These are phyloP conservation scores for Drosophila seclusa DNA, from an alignment of 2,888 invertebrate species.

Conservation along the genomic window DNA sequence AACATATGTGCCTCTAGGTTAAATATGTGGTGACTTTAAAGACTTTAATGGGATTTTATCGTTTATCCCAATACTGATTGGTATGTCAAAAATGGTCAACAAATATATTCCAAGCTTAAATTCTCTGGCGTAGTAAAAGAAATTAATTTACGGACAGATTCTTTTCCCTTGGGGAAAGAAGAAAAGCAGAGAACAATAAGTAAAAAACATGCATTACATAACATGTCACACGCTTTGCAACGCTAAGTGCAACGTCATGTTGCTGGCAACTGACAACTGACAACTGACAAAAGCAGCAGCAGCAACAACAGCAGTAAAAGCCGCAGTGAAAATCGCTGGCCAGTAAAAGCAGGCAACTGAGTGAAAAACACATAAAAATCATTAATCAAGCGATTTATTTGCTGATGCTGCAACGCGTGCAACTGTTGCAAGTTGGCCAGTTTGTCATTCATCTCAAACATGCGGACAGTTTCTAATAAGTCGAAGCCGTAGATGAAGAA, in stretches of 20 bases:
- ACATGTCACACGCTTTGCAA: conserved; percentile 18
- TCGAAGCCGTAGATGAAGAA: conserved; percentile 1
- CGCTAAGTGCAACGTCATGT: conserved; percentile 47
- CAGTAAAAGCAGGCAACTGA: conserved; percentile 7
- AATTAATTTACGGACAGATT: background rate
- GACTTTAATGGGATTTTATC: background rate
- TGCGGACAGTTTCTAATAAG: conserved; percentile 63
- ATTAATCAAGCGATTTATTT: conserved; percentile 65
- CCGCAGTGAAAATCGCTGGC: conserved; percentile 17
- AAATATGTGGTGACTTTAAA: background rate
- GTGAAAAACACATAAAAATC: conserved; percentile 32
- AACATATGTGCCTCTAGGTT: background rate
- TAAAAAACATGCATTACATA: conserved; percentile 26
- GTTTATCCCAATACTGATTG: background rate
- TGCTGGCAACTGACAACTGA: conserved; percentile 28
- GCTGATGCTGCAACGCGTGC: conserved; percentile 48
- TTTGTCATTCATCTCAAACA: conserved; percentile 32
- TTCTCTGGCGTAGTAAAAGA: background rate
- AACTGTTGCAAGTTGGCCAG: conserved; percentile 34
- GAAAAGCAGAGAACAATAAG: background rate
- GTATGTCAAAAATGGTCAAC: background rate
- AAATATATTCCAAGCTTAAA: background rate
- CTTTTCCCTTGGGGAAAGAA: background rate
- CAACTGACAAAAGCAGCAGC: background rate
- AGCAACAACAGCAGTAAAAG: background rate